Evolutionary conservation across 2,113 vertebrate genomes (phyloP), one percentile per base, ranked within the genome.

Genomic region (Channa maculata): DNA sequence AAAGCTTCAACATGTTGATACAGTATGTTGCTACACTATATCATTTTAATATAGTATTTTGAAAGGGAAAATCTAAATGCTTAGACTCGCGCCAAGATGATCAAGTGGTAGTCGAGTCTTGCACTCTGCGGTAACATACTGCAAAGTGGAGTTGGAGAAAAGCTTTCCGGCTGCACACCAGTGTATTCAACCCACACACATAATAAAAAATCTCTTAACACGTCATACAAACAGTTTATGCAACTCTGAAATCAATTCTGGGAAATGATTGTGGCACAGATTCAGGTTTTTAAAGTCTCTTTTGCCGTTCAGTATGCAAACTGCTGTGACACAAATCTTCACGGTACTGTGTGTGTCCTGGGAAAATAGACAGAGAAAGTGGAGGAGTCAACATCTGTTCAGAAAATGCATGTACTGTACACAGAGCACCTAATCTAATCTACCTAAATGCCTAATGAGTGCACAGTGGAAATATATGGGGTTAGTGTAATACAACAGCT

Each of bases 121-220:
- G 24, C 24, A 24, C 24, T 24, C 24, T 24, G 24, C 24, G 70
- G 78, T 67, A 62, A 75, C 60, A 71, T 48, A 58, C 13, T 65
- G 48, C 68, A 72, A 61, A 65, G 43, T 12, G 45, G 45, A 63
- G 34, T 53, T 70, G 60, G 54, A 77, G 71, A 64, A 67, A 75
- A 64, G 71, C 69, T 43, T 78, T 85, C 57, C 77, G 9, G 1
- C 61, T 69, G 53, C 45, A 82, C 62, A 86, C 66, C 46, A 75
- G 65, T 72, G 72, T 75, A 87, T 83, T 77, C 77, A 85, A 69
- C 65, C 71, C 75, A 64, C 79, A 77, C 83, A 84, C 76, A 75
- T 74, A 74, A 84, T 82, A 86, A 75, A 77, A 24, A 76, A 72
- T 91, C 54, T 70, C 68, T 63, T 62, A 62, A 51, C 79, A 77